Evolutionary conservation across 2,113 vertebrate genomes (phyloP).

Genomic region (Chaetodon auriga): DNA sequence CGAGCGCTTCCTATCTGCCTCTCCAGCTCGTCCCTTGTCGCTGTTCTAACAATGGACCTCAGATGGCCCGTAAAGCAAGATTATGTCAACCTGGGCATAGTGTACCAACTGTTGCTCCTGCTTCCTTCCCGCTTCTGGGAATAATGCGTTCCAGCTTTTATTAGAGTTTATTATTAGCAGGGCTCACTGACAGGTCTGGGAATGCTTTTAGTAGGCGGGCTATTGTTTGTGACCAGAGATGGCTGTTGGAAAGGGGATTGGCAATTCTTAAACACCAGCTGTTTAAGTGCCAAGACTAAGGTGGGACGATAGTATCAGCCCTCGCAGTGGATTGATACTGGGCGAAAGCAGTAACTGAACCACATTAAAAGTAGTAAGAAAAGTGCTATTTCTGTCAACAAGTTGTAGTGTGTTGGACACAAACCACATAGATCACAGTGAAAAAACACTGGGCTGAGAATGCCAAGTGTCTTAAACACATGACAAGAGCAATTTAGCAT

Average conservation of each 20-base stretch:
- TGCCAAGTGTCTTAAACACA: slow-evolving; percentile 85
- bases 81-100: slow-evolving; percentile 68
- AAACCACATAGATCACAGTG: slow-evolving; percentile 61
- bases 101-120: slow-evolving; percentile 75
- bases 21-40: slow-evolving; percentile 67
- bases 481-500: slow-evolving; percentile 85
- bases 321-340: slow-evolving; percentile 17
- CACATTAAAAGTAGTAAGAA: slow-evolving; percentile 56
- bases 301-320: slow-evolving; percentile 28
- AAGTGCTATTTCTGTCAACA: slow-evolving; percentile 74
- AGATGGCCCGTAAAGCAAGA: slow-evolving; percentile 72
- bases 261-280: slow-evolving; percentile 48
- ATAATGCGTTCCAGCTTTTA: slow-evolving; percentile 78
- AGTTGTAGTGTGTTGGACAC: slow-evolving; percentile 73
- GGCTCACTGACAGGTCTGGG: slow-evolving; percentile 72
- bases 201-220: slow-evolving; percentile 66
- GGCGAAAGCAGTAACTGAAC: slow-evolving; percentile 34
- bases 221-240: slow-evolving; percentile 68
- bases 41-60: slow-evolving; percentile 80
- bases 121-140: slow-evolving; percentile 81
- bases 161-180: slow-evolving; percentile 76
- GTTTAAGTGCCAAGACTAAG: slow-evolving; percentile 30
- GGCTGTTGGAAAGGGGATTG: slow-evolving; percentile 48
- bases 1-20: slow-evolving; percentile 71
- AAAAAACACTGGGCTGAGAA: slow-evolving; percentile 75